phyloP scores from a whole-genome alignment of 2,888 invertebrate genomes.

The Rutpela maculata region DNA sequence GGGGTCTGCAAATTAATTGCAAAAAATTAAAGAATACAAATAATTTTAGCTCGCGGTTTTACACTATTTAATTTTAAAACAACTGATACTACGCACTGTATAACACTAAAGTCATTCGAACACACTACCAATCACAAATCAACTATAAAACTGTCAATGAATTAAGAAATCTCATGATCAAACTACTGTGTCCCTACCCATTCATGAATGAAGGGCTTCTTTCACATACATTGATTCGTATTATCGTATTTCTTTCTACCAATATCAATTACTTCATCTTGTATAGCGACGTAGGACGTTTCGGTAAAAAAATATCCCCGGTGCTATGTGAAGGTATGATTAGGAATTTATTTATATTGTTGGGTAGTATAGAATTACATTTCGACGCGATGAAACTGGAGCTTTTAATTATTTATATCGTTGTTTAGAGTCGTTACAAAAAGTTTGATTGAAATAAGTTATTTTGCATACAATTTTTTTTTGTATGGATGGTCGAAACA shows the following conservation, averaged over 20 bases:
- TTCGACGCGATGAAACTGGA: neutral
- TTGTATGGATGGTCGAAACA: no score
- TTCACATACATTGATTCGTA: constrained; percentile 59
- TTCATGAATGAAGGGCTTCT: constrained; percentile 67
- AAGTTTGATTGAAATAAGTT: neutral
- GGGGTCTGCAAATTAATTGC: no score
- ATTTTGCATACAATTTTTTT: no score
- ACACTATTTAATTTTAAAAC: neutral
- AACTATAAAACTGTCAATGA: constrained; percentile 58
- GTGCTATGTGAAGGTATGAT: constrained; percentile 10
- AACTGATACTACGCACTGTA: neutral
- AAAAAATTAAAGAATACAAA: no score
- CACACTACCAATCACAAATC: constrained; percentile 46
- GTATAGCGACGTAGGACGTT: constrained; percentile 16
- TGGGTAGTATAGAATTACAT: constrained; percentile 8
- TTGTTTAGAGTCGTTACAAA: neutral
- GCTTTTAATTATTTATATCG: neutral
- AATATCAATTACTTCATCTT: constrained; percentile 59
- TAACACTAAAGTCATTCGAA: neutral
- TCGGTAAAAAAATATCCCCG: constrained; percentile 16
- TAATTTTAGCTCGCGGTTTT: neutral
- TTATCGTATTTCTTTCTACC: constrained; percentile 50
- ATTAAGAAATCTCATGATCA: constrained; percentile 56
- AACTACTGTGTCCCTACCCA: constrained; percentile 56
- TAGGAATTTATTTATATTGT: constrained; percentile 18